Evolutionary conservation across 2,113 vertebrate genomes (phyloP).

Genomic region (Pterocles gutturalis): DNA sequence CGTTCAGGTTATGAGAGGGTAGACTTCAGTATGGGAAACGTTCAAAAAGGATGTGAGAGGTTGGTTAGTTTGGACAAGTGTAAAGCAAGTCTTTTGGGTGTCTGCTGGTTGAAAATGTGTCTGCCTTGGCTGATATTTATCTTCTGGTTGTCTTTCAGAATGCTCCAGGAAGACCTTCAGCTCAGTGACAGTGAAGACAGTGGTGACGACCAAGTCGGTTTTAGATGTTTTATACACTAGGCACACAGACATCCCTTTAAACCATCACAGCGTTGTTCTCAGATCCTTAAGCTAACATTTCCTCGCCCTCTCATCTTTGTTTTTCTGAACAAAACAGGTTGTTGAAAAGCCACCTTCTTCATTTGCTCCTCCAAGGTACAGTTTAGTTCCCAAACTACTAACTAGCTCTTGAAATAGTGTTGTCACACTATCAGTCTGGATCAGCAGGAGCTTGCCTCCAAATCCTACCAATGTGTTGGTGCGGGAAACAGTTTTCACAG

Average conservation of each 20-base stretch:
- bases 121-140: constrained; percentile 20
- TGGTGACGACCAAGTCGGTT: constrained; percentile 78
- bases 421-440: background rate
- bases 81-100: background rate
- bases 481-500: background rate
- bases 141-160: constrained; percentile 70
- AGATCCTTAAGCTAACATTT: constrained; percentile 65
- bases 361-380: constrained; percentile 79
- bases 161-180: constrained; percentile 81
- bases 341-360: constrained; percentile 75
- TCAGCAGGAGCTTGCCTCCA: background rate
- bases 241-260: constrained; percentile 21
- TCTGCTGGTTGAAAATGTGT: constrained; percentile 6
- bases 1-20: background rate
- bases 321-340: constrained; percentile 71
- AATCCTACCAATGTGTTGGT: background rate
- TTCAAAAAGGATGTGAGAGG: background rate
- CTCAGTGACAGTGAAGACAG: constrained; percentile 85
- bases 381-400: constrained; percentile 48
- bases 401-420: background rate
- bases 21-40: background rate
- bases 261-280: background rate
- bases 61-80: background rate
- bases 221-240: background rate
- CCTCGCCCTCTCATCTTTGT: constrained; percentile 24